Percentiles rank a stretch among this genome's conserved stretches.
These are phyloP conservation scores for Ibycter americanus DNA, from an alignment of 2,797 vertebrate genomes.

Conservation along the genomic window DNA sequence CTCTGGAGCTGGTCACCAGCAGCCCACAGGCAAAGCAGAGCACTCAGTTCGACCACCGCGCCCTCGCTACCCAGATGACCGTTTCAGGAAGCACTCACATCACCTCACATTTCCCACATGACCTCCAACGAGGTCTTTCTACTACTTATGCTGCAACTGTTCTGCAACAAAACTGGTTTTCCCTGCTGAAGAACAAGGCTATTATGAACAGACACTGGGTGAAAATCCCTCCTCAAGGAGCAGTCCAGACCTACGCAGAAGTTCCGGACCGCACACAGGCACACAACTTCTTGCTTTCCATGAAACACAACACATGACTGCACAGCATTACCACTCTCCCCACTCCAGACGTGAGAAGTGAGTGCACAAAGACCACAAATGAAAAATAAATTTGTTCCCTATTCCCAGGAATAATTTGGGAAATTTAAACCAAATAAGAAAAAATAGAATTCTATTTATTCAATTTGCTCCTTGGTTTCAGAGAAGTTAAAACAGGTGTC, in stretches of 20 bases:
- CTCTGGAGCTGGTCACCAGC: background rate
- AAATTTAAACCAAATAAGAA: conserved; percentile 35
- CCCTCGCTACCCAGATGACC: background rate
- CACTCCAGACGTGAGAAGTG: background rate
- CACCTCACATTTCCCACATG: accelerated
- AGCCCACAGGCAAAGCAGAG: background rate
- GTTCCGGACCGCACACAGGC: background rate
- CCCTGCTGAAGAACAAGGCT: background rate
- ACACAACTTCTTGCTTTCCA: background rate
- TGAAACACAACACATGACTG: background rate
- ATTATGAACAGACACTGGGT: background rate
- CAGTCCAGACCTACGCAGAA: background rate
- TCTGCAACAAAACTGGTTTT: background rate
- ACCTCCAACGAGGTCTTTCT: accelerated
- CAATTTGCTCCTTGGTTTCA: conserved; percentile 8
- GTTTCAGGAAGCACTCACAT: background rate
- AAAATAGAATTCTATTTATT: conserved; percentile 60
- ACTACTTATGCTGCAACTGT: background rate
- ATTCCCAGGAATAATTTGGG: conserved; percentile 29
- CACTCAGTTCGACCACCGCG: accelerated
- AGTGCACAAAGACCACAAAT: background rate
- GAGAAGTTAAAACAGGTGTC: conserved; percentile 16
- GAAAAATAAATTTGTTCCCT: background rate
- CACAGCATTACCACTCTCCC: background rate
- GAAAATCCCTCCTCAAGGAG: background rate